Evolutionary conservation across 2,797 vertebrate species (phyloP), one percentile per base, ranked within the genome.

Genomic region (Ambastaia sidthimunki): DNA sequence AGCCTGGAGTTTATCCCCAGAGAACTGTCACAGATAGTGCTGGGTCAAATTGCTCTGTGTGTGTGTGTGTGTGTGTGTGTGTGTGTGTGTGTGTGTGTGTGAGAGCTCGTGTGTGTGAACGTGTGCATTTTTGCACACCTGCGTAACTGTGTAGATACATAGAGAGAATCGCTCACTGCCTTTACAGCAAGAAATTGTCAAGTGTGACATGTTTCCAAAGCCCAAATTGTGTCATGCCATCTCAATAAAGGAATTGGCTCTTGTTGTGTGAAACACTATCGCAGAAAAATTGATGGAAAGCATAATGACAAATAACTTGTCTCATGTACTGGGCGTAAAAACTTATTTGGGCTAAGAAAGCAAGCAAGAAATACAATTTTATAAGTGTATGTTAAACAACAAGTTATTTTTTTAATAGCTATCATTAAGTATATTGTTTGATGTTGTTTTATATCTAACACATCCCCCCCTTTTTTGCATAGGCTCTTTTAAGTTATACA

Each of bases 1-100:
- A 80, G 74, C 81, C 78, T 84, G 70, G 65, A 77, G 80, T 85
- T 72, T 71, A 78, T 81, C 86, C 89, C 81, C 12, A 60, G 85
- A 87, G 88, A 89, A 81, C 88, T 89, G 89, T 87, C 89, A 89
- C 84, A 84, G 86, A 87, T 82, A 80, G 86, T 82, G 88, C 84
- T 85, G 82, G 85, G 67, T 70, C 57, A 65, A 72, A 86, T 77
- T 84, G 87, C 54, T 81, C 57, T 76, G 80, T 77, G 80, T 74
- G 76, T 72, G 44, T 71, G 62, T 77, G 69, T 13, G 59, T 63
- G 57, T 50, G 55, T 78, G 50, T 71, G 62, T 67, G 69, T 60
- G 44, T 75, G 52, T 67, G 34, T 67, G 50, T 75, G 57, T 77
- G 74, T 37, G 71, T 31, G 55, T 50, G 84, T 71, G 75, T 50